phyloP scores from a whole-genome alignment of 2,113 vertebrate genomes.

The Dicrurus megarhynchus region DNA sequence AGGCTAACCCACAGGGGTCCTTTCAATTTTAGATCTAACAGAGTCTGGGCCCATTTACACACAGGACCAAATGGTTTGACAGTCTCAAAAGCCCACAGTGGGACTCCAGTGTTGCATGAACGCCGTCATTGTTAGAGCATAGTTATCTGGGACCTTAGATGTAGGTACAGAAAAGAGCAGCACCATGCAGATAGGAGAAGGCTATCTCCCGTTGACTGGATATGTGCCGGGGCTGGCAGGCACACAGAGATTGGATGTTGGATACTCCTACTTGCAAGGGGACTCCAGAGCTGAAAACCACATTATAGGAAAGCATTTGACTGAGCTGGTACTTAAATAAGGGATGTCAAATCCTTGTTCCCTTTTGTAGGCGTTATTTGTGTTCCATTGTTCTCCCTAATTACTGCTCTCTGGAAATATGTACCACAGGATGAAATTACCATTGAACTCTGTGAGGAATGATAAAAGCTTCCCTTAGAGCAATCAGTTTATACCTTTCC shows the following conservation, averaged over 20 bases:
- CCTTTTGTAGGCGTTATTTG: background rate
- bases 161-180: background rate
- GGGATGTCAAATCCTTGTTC: background rate
- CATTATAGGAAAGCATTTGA: background rate
- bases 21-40: background rate
- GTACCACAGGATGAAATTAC: background rate
- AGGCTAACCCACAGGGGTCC: background rate
- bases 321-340: background rate
- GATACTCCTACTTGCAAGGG: background rate
- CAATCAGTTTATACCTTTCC: background rate
- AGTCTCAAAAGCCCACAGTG: background rate
- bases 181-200: background rate
- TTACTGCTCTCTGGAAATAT: background rate
- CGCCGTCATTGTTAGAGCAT: background rate
- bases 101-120: background rate
- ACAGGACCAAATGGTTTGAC: background rate
- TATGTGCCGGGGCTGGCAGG: background rate
- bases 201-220: background rate
- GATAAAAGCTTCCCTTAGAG: background rate
- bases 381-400: constrained; percentile 33
- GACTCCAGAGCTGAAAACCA: constrained; percentile 7
- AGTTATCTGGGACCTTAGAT: background rate
- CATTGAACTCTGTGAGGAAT: background rate
- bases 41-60: background rate
- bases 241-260: background rate